Conservation (phyloP, 2,113 vertebrate species). For the Carassius auratus region DNA sequence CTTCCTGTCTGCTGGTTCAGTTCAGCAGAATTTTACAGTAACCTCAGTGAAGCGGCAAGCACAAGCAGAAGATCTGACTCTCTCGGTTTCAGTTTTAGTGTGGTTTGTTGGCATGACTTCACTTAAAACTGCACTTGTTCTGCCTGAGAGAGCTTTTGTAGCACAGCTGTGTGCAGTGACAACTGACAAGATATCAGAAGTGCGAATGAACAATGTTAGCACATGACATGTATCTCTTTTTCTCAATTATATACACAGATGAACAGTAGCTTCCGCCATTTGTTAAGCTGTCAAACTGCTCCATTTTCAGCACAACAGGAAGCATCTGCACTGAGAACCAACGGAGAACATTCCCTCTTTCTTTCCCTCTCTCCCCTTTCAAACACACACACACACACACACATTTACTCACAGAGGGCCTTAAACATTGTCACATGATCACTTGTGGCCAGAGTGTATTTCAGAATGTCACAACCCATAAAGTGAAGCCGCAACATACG, state of each 20-base stretch:
- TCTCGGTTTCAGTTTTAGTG: background rate
- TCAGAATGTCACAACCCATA: background rate
- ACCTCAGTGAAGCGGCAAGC: background rate
- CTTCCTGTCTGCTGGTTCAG: slow-evolving; percentile 1
- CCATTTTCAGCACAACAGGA: slow-evolving; percentile 26
- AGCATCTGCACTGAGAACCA: slow-evolving; percentile 28
- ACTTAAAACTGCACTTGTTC: background rate
- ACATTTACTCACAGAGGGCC: background rate
- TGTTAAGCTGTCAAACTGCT: slow-evolving; percentile 26
- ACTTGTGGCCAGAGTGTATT: background rate
- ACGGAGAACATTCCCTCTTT: slow-evolving; percentile 10
- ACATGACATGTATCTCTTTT: background rate
- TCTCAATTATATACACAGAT: background rate
- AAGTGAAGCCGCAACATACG: background rate
- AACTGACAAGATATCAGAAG: background rate
- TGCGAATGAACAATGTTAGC: background rate
- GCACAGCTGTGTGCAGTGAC: background rate
- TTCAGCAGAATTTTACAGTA: background rate
- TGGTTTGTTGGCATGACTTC: background rate
- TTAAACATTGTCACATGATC: background rate
- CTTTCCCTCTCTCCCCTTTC: background rate
- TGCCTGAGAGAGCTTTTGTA: too few relatives aligned
- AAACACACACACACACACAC: background rate
- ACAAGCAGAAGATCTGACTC: background rate
- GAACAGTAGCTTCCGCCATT: slow-evolving; percentile 14